Evolutionary conservation across 2,113 vertebrate species (phyloP).

Genomic region (Brienomyrus brachyistius): DNA sequence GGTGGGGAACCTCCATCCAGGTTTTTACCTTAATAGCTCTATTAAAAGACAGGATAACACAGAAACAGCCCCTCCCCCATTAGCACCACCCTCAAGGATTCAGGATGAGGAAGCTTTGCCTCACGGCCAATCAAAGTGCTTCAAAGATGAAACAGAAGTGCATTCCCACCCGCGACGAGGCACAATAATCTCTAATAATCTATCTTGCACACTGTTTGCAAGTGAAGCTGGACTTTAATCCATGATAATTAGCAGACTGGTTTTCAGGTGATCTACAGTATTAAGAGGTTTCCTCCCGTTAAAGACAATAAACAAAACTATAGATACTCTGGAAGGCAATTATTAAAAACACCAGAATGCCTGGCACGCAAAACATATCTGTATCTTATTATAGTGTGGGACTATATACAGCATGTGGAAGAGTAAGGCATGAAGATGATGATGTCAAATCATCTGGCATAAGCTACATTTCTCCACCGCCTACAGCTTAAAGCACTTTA

Average conservation of each 20-base stretch:
- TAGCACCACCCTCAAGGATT: not conserved
- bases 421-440: not conserved
- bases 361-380: not conserved
- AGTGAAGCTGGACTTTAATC: not conserved
- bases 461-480: not conserved
- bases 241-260: not conserved
- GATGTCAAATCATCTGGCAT: not conserved
- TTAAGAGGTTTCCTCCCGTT: not conserved
- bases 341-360: not conserved
- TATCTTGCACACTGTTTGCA: not conserved
- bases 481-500: not conserved
- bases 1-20: not conserved
- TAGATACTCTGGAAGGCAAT: not conserved
- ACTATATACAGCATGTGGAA: not conserved
- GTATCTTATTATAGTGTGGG: not conserved
- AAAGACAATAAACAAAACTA: not conserved
- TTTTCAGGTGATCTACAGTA: not conserved
- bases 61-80: not conserved
- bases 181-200: not conserved
- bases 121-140: not conserved
- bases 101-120: not conserved
- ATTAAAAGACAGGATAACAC: not conserved
- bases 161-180: not conserved
- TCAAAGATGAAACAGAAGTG: not conserved
- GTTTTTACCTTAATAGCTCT: not conserved